A percentile compares a stretch with the other conserved stretches of the same genome.
These are phyloP conservation scores for Trogon melanurus DNA, from an alignment of 2,113 vertebrate genomes.

Conservation along the genomic window DNA sequence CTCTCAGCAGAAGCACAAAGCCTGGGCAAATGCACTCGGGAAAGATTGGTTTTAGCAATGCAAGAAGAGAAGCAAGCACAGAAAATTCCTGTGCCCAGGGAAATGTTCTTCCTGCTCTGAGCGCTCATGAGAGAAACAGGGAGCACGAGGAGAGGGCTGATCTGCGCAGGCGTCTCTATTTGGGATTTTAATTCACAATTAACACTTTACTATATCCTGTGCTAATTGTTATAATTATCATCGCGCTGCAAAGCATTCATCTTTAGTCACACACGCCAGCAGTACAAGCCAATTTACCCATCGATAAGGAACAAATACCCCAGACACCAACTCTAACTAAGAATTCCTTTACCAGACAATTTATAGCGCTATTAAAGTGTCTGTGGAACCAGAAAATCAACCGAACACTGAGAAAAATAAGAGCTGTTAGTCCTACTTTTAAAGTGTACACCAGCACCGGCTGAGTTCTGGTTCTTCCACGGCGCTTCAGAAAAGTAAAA, in stretches of 20 bases:
- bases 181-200: not conserved
- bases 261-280: not conserved
- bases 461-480: not conserved
- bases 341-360: not conserved
- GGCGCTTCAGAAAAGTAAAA: fast-evolving
- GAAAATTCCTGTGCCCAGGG: not conserved
- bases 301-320: not conserved
- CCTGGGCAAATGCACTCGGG: fast-evolving
- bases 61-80: not conserved
- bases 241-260: not conserved
- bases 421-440: not conserved
- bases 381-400: not conserved
- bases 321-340: not conserved
- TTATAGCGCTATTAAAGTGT: not conserved
- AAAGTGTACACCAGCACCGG: not conserved
- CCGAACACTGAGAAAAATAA: not conserved
- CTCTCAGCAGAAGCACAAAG: not conserved
- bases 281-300: not conserved
- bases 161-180: not conserved
- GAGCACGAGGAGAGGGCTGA: not conserved
- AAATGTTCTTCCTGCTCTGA: not conserved
- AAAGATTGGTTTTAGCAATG: not conserved
- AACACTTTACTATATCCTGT: not conserved
- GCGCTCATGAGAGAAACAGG: not conserved
- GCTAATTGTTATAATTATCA: not conserved